Evolutionary conservation across 1,140 invertebrate species (phyloP), one percentile per base, ranked within the genome.

Genomic region (Brachionus koreanus): DNA sequence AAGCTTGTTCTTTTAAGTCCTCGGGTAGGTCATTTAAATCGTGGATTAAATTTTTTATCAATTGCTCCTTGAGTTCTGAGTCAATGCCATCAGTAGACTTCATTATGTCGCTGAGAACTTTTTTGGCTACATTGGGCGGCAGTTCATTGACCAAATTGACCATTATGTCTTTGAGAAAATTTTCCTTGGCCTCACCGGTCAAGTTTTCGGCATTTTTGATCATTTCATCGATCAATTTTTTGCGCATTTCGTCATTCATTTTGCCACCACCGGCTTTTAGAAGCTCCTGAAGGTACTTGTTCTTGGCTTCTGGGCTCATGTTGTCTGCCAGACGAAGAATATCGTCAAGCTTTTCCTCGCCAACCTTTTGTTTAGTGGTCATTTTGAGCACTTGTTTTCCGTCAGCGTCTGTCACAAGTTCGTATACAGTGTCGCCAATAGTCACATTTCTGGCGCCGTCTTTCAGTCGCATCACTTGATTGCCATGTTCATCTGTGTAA

Each of bases 161-260:
- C 76, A 79, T 79, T 29, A 79, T 10, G 42, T 79, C 76, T 79
- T 79, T 79, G n/a, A 79, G 29, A 79, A 79, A 65, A 63, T 79
- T 79, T 61, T 79, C 61, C 25, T 65, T 39, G 6, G 49, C 39
- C 12, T 57, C 76, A 0, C 19, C 49, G 1, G 33, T 25, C 23
- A 79, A 43, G 35, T 79, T 65, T 9, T 79, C 39, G 12, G 76
- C 35, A 43, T 79, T 79, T 39, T 61, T 57, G 9, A 79, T 19
- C 76, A 79, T 79, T 37, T 79, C 49, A 29, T 79, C 76, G 16
- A 79, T 79, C 19, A 79, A 39, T 61, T 79, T 57, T 37, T 43
- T 9, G 16, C 76, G 46, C 12, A 61, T 19, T 79, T 61, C 16
- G 43, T 79, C 76, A n/a, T 39, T 61, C 76, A 79, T 79, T 79